phyloP scores from a whole-genome alignment of 2,888 invertebrate genomes.

The Oxytorus armatus region DNA sequence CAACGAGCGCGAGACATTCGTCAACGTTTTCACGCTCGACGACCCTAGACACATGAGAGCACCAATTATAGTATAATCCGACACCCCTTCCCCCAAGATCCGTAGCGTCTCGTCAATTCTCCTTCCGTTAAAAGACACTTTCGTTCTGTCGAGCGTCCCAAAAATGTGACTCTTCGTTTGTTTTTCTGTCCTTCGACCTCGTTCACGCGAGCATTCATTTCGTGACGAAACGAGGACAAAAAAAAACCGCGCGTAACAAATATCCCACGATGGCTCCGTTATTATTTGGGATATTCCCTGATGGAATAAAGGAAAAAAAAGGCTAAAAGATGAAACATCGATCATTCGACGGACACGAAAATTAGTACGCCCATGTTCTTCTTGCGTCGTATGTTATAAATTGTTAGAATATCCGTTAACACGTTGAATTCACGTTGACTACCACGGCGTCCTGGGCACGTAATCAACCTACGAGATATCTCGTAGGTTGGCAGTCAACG shows the following conservation, averaged over 20 bases:
- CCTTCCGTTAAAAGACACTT: background rate
- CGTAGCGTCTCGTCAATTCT: constrained; percentile 5
- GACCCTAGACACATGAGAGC: constrained; percentile 74
- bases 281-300: constrained; percentile 53
- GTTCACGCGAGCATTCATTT: constrained; percentile 41
- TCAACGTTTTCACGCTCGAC: constrained; percentile 76
- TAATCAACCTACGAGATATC: no score
- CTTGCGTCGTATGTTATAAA: constrained; percentile 63
- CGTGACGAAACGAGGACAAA: constrained; percentile 6
- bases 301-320: constrained; percentile 48
- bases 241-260: constrained; percentile 16
- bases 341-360: constrained; percentile 50
- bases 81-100: constrained; percentile 7
- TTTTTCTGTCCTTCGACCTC: constrained; percentile 37
- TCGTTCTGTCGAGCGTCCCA: constrained; percentile 10
- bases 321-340: constrained; percentile 18
- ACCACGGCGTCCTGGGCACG: no score
- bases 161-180: constrained; percentile 32
- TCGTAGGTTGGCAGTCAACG: no score
- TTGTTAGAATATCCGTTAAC: no score
- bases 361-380: constrained; percentile 55
- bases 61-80: background rate
- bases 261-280: constrained; percentile 44
- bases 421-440: no score
- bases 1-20: constrained; percentile 76